Base-by-base conservation (phyloP, 2,113 vertebrate genomes). In the Dascyllus trimaculatus region DNA sequence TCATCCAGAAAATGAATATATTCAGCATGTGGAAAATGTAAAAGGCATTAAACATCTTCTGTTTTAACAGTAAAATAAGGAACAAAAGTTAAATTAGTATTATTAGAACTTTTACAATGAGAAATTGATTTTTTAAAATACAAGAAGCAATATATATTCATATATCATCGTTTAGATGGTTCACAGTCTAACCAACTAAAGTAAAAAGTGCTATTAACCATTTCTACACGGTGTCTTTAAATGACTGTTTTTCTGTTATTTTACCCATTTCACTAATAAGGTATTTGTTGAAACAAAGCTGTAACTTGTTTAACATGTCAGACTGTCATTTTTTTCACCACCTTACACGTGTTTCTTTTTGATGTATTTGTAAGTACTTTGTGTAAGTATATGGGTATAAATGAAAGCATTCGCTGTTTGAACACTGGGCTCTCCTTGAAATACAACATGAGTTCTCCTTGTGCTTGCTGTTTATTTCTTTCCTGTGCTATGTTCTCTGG, bases 401-500 rank as follows among this genome's bases (percentile, higher is more conserved):
- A 80, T 76, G 53, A 19, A 56, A 58, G 11, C 21, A n/a, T 5
- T 54, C 49, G 60, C 38, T 61, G 18, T 46, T 48, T 45, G 10
- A 69, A 52, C 35, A 54, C 52, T 51, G 19, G 18, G 11, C 25
- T 24, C 43, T 75, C n/a, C 59, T 46, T 51, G 15, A 74, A 81
- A 75, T 43, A 46, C 56, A 80, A 72, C 18, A 71, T 53, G 51
- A n/a, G 71, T 52, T 49, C 40, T 19, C 60, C 26, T 43, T 17
- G 3, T n/a, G 68, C 49, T 49, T 53, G 48, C 24, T 29, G 64
- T 48, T 57, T 43, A 67, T 75, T 35, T 46, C n/a, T 52, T 61
- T 71, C 25, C 49, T 11, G 1, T 35, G 25, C 22, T 19, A 10
- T 0, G 40, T 45, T 68, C 5, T 51, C 15, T 62, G 48, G 32